Evolutionary conservation across 1,140 invertebrate genomes (phyloP), one percentile per base, ranked within the genome.

Genomic region (Asobara japonica): DNA sequence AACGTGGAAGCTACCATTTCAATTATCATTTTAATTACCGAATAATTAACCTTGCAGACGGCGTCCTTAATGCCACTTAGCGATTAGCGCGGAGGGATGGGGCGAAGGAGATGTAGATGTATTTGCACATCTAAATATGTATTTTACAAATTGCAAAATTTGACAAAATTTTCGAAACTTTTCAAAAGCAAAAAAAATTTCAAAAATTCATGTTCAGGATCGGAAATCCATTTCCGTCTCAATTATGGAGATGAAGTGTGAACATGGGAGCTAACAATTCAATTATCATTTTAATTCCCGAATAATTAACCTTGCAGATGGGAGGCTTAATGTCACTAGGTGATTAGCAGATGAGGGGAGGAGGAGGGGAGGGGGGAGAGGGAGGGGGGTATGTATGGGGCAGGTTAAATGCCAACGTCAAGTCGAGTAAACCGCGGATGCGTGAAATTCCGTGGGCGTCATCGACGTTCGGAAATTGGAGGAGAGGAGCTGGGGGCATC

Each of bases 371-470:
- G 41, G 22, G 25, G 25, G 18, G 51, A 8, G 22, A 20, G 20
- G 51, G 51, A 25, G 22, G 51, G 51, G 51, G 18, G 31, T n/a
- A 36, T 36, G 11, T 11, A 51, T 20, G 48, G 22, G 48, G 48
- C 22, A 51, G 25, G 27, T 67, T 68, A 68, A 68, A 51, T 29
- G 27, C 41, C 66, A 68, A 68, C 48, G 45, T 68, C 66, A 18
- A 68, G 66, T 56, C 16, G 66, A 41, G 65, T 41, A 66, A 68
- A 68, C 41, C 29, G 41, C 27, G 22, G 45, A 68, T 68, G 25
- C 41, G 66, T 68, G 45, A 68, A 68, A 68, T 68, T 56, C 66
- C 27, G 38, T 56, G 36, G 33, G 8, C 33, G 33, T 27, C 20
- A 29, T 41, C 64, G 64, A 65, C 25, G 31, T 65, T 65, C 20